Percentiles rank a stretch among this genome's conserved stretches.
Evolutionary conservation across 2,888 invertebrate species (phyloP).

Genomic region (Volucella inflata): DNA sequence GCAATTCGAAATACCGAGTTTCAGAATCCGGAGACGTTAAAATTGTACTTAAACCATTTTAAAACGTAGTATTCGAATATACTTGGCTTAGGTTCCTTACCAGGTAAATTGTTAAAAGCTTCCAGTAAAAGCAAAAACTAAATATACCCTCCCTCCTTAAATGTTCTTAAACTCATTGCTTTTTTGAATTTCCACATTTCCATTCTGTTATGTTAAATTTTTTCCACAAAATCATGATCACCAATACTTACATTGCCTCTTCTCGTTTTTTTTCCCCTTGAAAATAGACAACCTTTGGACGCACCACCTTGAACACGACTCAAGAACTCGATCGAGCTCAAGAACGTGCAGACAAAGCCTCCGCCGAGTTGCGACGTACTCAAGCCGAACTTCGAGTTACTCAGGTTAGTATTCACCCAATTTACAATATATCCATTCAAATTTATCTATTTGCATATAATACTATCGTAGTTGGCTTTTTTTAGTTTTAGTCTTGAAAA

Average conservation of each 20-base stretch:
- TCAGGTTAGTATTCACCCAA: slow-evolving; percentile 85
- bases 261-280: slow-evolving; percentile 26
- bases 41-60: too few relatives aligned
- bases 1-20: too few relatives aligned
- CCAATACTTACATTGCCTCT: slow-evolving; percentile 54
- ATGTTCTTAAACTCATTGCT: too few relatives aligned
- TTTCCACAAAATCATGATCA: slow-evolving; percentile 17
- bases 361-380: slow-evolving; percentile 93
- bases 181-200: too few relatives aligned
- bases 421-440: not conserved
- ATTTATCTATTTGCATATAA: slow-evolving; percentile 33
- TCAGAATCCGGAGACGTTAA: too few relatives aligned
- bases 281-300: slow-evolving; percentile 88
- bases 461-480: slow-evolving; percentile 67
- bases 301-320: slow-evolving; percentile 91
- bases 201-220: not conserved
- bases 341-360: slow-evolving; percentile 93
- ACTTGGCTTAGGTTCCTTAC: too few relatives aligned
- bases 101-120: too few relatives aligned
- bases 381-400: slow-evolving; percentile 96
- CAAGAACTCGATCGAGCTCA: slow-evolving; percentile 93
- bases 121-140: too few relatives aligned
- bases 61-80: too few relatives aligned
- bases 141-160: too few relatives aligned
- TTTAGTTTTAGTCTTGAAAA: slow-evolving; percentile 63